Evolutionary conservation across 2,888 invertebrate species (phyloP).

Genomic region (Amphimallon solstitiale): DNA sequence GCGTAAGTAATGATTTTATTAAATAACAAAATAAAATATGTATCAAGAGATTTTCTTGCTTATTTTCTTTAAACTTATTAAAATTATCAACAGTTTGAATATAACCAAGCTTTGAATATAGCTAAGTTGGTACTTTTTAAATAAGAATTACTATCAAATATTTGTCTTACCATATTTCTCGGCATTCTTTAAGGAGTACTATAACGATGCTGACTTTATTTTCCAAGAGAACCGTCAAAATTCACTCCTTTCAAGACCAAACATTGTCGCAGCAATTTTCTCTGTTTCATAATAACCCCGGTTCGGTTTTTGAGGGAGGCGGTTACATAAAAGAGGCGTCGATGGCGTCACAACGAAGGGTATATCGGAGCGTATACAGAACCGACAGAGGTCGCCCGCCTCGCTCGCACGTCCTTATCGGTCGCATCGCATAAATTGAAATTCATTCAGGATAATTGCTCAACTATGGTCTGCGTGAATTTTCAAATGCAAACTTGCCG

Average conservation of each 20-base stretch:
- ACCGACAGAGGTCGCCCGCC: conserved; percentile 40
- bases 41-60: no score
- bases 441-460: conserved; percentile 54
- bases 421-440: conserved; percentile 59
- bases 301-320: conserved; percentile 31
- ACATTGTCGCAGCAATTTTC: conserved; percentile 28
- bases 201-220: no score
- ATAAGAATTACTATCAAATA: no score
- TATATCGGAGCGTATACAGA: conserved; percentile 44
- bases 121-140: no score
- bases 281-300: conserved; percentile 24
- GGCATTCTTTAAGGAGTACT: background rate
- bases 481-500: conserved; percentile 1
- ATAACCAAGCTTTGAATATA: no score
- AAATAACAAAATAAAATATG: no score
- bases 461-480: conserved; percentile 36
- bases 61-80: no score
- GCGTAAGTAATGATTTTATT: no score
- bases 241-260: conserved; percentile 3
- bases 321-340: conserved; percentile 32
- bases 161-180: background rate
- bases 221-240: background rate
- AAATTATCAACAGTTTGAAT: no score
- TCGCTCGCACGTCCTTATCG: conserved; percentile 53
- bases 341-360: conserved; percentile 25